Conservation (phyloP, 1,140 invertebrate species). For the Drosophila dunni region DNA sequence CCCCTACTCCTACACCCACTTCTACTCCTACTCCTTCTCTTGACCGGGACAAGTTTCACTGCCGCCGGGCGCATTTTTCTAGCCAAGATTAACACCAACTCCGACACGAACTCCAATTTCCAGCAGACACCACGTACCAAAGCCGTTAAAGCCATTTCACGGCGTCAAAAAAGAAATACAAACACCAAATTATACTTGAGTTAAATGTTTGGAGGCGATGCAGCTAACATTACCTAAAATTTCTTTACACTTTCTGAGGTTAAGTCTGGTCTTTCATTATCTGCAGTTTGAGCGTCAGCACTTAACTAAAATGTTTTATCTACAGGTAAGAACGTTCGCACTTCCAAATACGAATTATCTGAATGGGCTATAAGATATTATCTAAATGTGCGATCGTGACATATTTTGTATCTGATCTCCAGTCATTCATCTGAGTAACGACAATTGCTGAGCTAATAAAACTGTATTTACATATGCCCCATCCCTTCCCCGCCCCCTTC, state of each 20-base stretch:
- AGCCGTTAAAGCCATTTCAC: constrained; percentile 29
- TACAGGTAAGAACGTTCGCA: neutral
- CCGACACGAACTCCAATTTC: constrained; percentile 15
- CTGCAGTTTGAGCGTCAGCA: constrained; percentile 1
- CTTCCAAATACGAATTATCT: neutral
- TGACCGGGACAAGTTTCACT: constrained; percentile 42
- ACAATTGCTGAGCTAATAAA: constrained; percentile 17
- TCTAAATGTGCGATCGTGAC: constrained; percentile 5
- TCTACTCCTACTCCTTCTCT: neutral
- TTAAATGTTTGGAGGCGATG: too few species aligned
- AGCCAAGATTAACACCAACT: constrained; percentile 22
- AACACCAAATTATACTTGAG: neutral
- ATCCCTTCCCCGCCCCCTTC: neutral
- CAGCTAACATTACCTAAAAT: neutral
- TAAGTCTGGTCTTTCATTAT: neutral
- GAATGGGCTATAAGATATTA: neutral
- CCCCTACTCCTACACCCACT: too few species aligned
- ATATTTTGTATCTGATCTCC: neutral
- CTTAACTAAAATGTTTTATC: neutral
- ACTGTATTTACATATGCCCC: constrained; percentile 10
- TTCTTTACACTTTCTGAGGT: neutral
- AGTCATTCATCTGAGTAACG: constrained; percentile 7
- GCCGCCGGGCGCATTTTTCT: constrained; percentile 30
- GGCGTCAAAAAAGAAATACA: neutral
- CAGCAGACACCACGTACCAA: constrained; percentile 39